phyloP scores from a whole-genome alignment of 2,888 invertebrate species.

The Muscina levida region DNA sequence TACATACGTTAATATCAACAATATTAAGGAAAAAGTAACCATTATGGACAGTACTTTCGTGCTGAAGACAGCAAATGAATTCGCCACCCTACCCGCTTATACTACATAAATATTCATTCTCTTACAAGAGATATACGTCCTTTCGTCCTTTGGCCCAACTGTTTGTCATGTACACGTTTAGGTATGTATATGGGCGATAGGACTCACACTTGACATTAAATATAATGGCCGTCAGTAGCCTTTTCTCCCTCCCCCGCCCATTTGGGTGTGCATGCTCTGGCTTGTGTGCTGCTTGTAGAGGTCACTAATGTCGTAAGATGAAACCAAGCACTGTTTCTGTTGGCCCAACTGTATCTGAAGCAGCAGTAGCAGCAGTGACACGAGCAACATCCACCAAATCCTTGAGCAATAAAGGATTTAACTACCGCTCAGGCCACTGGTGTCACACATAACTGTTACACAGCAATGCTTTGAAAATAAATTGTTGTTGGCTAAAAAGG shows the following conservation, averaged over 20 bases:
- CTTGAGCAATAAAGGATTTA: conserved; percentile 44
- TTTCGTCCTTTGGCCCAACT: no score
- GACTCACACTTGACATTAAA: neutral
- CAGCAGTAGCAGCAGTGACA: conserved; percentile 12
- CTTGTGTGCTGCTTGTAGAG: conserved; percentile 68
- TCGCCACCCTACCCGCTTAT: conserved; percentile 5
- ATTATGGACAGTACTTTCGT: conserved; percentile 20
- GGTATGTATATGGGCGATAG: neutral
- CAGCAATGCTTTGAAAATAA: conserved; percentile 8
- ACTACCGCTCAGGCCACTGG: neutral
- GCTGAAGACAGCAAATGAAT: conserved; percentile 3
- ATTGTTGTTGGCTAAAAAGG: neutral
- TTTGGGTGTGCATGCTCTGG: conserved; percentile 6
- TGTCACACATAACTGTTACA: conserved; percentile 4
- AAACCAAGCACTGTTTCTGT: neutral
- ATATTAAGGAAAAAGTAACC: neutral
- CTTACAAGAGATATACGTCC: conserved; percentile 2
- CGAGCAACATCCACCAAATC: conserved; percentile 20
- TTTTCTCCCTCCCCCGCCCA: conserved; percentile 2
- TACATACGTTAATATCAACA: neutral
- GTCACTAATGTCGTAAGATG: conserved; percentile 77
- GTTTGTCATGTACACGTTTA: conserved; percentile 17
- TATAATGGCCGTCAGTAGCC: conserved; percentile 26
- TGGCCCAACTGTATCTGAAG: neutral
- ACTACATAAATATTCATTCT: neutral